Evolutionary conservation across 2,797 vertebrate genomes (phyloP).

Genomic region (Pempheris klunzingeri): DNA sequence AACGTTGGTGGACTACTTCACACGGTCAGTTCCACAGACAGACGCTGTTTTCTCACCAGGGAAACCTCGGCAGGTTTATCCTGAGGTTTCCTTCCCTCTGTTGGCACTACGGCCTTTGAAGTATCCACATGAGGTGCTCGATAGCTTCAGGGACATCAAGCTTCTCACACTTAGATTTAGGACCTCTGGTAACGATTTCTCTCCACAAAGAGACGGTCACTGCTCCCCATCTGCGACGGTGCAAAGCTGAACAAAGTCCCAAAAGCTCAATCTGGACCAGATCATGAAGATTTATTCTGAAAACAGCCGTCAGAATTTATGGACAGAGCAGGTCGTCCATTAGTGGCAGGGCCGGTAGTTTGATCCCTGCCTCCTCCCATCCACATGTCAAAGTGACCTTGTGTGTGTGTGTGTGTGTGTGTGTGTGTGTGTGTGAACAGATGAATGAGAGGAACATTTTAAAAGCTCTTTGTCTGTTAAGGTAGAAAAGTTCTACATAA

Average conservation of each 20-base stretch:
- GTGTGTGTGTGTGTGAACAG: neutral
- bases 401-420: too few species aligned
- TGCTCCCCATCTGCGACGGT: neutral
- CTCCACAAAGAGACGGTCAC: neutral
- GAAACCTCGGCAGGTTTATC: neutral
- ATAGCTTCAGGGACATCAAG: neutral
- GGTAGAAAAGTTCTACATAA: neutral
- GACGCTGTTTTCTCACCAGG: neutral
- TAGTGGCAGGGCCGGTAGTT: neutral
- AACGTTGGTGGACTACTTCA: slow-evolving; percentile 86
- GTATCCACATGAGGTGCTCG: neutral
- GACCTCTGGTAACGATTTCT: neutral
- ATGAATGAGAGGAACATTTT: neutral
- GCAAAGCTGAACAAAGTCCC: neutral
- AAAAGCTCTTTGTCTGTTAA: neutral
- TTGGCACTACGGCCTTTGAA: neutral
- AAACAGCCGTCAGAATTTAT: neutral
- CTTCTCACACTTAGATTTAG: neutral
- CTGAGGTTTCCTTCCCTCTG: neutral
- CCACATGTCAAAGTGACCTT: neutral
- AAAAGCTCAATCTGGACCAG: neutral
- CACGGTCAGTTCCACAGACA: slow-evolving; percentile 76
- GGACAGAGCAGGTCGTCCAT: neutral
- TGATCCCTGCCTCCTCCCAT: neutral
- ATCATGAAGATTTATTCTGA: neutral